Evolutionary conservation across 1,140 invertebrate species (phyloP), one percentile per base, ranked within the genome.

Genomic region (Idris sp.): DNA sequence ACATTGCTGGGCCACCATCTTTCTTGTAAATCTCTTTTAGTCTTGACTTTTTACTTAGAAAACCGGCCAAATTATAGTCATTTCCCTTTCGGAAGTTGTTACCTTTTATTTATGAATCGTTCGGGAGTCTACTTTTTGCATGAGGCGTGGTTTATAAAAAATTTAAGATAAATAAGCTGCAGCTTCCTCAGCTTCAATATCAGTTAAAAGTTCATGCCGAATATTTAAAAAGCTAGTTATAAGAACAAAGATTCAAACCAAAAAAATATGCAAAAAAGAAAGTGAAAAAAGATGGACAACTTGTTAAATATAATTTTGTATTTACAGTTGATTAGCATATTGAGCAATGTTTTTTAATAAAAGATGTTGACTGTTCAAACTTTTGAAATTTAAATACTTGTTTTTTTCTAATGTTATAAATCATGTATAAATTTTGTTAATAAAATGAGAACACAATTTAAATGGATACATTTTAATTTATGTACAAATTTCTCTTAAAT

Each of bases 51-150:
- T 74, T 68, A 49, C 61, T 49, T 43, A 56, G 35, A 10, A n/a
- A 26, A 40, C 33, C 48, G 41, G 15, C 36, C 53, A 67, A 61
- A 74, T 68, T 56, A 56, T 48, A 56, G 72, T 62, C 46, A 56
- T 74, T 74, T 74, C 62, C 62, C 43, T 43, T 51, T 59, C 69
- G 69, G 59, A 73, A 73, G 53, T 73, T 59, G 69, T 65, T 64
- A 43, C 59, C 38, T n/a, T 73, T 73, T 73, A 64, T 73, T 73
- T 73, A 64, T 72, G 51, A 72, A 64, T 61, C 15, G 35, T 41
- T 10, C 26, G 0, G 19, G 11, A 25, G 41, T 18, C 26, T 54
- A 33, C 25, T 58, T 48, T 51, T 51, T 62, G 11, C 18, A 1
- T 25, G 2, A 19, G 48, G 14, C 31, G 9, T 13, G 35, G 9